Conservation (phyloP, 2,113 vertebrate genomes). For the Coryphaenoides rupestris region DNA sequence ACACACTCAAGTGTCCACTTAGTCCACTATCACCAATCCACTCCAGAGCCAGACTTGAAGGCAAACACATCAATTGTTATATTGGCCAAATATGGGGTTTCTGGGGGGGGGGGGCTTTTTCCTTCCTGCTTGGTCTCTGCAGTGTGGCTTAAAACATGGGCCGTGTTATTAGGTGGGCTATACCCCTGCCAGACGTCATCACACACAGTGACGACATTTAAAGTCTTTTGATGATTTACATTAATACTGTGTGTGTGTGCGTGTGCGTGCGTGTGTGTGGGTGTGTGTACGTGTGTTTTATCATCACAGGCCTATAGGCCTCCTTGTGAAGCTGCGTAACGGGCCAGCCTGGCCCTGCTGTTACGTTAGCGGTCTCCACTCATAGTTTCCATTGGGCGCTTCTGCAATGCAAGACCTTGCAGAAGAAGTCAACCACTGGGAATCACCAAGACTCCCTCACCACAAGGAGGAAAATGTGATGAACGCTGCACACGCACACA, state of each 20-base stretch:
- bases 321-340: too few species aligned
- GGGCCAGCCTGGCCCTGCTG: too few species aligned
- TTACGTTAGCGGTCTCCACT: background rate
- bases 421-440: slow-evolving; percentile 45
- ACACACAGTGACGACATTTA: too few species aligned
- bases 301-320: too few species aligned
- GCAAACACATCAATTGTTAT: background rate
- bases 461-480: background rate
- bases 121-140: background rate
- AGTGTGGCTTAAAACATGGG: too few species aligned
- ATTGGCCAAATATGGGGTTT: background rate
- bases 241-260: background rate
- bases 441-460: slow-evolving; percentile 35
- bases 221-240: too few species aligned
- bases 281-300: background rate
- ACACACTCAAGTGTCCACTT: background rate
- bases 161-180: too few species aligned
- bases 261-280: background rate
- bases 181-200: too few species aligned
- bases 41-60: background rate
- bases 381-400: slow-evolving; percentile 53
- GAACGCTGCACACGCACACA: background rate
- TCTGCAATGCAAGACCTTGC: slow-evolving; percentile 20
- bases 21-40: background rate
- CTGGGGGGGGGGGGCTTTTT: background rate